Conservation (phyloP, 2,113 vertebrate species). For the Serilophus lunatus region DNA sequence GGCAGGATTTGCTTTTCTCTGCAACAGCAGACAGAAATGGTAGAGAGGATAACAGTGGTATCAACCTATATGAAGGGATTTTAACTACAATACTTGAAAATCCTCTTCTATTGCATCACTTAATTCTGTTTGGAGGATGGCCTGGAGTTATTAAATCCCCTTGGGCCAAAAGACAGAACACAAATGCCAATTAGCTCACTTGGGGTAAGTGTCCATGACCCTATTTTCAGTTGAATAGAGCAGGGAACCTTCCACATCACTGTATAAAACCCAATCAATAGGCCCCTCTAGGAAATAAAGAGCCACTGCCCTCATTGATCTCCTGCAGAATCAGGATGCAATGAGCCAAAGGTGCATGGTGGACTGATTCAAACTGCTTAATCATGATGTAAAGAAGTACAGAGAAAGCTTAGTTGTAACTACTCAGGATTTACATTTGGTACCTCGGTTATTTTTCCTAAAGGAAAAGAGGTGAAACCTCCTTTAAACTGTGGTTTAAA, state of each 20-base stretch:
- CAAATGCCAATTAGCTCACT: background rate
- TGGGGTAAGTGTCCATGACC: background rate
- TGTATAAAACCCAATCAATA: background rate
- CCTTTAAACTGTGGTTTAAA: background rate
- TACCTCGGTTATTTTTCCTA: background rate
- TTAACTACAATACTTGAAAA: conserved; percentile 16
- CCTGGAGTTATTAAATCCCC: background rate
- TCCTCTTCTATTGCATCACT: background rate
- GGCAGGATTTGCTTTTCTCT: background rate
- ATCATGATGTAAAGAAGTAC: background rate
- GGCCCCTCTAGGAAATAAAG: background rate
- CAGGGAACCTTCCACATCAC: background rate
- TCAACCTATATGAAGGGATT: background rate
- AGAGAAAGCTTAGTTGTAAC: background rate
- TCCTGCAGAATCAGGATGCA: background rate
- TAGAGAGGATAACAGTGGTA: background rate
- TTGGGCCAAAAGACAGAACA: background rate
- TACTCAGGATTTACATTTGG: background rate
- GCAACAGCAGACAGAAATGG: background rate
- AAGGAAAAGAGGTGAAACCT: background rate
- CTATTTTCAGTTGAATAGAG: background rate
- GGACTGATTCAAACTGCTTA: background rate
- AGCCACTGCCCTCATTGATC: background rate
- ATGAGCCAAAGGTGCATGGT: background rate
- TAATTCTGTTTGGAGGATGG: background rate